A percentile compares a stretch with the other conserved stretches of the same genome.
phyloP scores from a whole-genome alignment of 2,113 vertebrate species.

The Heliornis fulica region DNA sequence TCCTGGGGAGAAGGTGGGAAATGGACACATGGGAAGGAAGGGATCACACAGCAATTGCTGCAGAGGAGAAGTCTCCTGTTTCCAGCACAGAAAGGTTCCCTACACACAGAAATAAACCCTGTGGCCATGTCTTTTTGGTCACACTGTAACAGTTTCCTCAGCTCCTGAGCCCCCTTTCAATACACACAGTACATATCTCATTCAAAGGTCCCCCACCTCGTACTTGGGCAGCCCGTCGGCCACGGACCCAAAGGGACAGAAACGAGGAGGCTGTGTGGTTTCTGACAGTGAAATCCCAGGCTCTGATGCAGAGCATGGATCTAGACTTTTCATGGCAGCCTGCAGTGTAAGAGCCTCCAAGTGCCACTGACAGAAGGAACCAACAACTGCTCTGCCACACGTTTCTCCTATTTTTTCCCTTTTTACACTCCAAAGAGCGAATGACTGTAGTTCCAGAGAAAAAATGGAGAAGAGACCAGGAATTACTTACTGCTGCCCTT shows the following conservation, averaged over 20 bases:
- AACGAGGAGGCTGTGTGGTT: rapidly evolving
- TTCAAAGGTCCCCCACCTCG: not conserved
- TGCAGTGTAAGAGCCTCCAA: not conserved
- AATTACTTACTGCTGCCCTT: not conserved
- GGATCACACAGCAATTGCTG: not conserved
- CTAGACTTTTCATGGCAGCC: not conserved
- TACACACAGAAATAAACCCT: rapidly evolving
- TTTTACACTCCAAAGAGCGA: not conserved
- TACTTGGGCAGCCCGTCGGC: not conserved
- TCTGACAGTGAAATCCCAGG: rapidly evolving
- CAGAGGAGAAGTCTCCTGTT: not conserved
- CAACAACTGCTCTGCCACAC: not conserved
- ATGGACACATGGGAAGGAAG: not conserved
- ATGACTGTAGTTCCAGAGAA: rapidly evolving
- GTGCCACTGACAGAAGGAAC: not conserved
- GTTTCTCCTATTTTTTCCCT: not conserved
- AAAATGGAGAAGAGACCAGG: not conserved
- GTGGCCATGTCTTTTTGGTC: not conserved
- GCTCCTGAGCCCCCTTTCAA: not conserved
- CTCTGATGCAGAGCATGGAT: not conserved
- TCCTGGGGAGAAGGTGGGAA: not conserved
- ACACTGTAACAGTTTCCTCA: not conserved
- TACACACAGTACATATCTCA: rapidly evolving
- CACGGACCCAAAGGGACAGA: rapidly evolving
- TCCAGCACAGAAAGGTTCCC: not conserved